phyloP scores from a whole-genome alignment of 2,113 vertebrate genomes.

The Malaclemys terrapin region DNA sequence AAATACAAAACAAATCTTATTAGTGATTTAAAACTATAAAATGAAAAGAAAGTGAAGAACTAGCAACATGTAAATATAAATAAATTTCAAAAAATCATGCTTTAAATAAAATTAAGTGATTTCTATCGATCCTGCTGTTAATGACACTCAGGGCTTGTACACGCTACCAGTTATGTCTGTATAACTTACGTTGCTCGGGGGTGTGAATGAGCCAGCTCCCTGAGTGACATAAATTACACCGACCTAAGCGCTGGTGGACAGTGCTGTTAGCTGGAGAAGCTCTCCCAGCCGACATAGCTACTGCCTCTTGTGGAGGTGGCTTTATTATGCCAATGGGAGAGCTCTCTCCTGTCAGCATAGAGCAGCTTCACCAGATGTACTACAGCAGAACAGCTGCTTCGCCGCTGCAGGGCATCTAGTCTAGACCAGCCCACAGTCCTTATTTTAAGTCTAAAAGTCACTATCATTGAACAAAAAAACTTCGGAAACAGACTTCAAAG shows the following conservation, averaged over 20 bases:
- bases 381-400: neutral
- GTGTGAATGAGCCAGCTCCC: neutral
- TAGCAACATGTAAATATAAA: neutral
- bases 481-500: too few species aligned
- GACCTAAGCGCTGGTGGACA: neutral
- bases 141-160: neutral
- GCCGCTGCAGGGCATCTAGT: neutral
- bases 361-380: neutral
- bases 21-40: neutral
- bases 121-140: neutral
- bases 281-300: neutral
- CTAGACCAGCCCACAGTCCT: neutral
- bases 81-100: rapidly evolving
- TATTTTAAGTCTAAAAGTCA: neutral
- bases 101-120: neutral
- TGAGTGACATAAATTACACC: neutral
- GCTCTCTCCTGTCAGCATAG: neutral
- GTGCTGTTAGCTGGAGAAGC: neutral
- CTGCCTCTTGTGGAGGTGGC: neutral
- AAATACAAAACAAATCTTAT: neutral
- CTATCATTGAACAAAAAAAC: too few species aligned
- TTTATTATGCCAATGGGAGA: neutral
- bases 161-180: neutral
- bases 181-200: neutral
- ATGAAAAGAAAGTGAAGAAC: neutral